These are phyloP conservation scores for Coelinius sp. DNA, from an alignment of 2,888 invertebrate genomes.

Conservation along the genomic window DNA sequence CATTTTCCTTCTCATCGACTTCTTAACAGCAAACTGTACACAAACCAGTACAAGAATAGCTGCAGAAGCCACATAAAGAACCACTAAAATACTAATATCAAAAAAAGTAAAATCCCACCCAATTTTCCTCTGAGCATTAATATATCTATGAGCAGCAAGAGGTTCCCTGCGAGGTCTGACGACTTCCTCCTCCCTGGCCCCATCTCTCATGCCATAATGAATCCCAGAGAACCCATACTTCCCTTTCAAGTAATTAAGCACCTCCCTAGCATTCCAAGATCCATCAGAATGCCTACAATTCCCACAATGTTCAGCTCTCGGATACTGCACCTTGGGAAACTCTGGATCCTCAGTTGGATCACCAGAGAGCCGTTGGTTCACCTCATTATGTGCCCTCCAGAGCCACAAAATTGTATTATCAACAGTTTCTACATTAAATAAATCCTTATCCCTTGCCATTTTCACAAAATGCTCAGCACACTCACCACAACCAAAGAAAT, in stretches of 20 bases:
- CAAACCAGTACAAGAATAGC: constrained; percentile 82
- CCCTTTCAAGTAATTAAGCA: constrained; percentile 76
- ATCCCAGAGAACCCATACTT: constrained; percentile 70
- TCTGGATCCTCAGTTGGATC: constrained; percentile 92
- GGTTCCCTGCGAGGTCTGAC: constrained; percentile 40
- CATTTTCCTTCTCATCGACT: constrained; percentile 81
- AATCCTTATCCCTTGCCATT: constrained; percentile 83
- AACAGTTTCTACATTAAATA: constrained; percentile 79
- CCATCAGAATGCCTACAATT: constrained; percentile 76
- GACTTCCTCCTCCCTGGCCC: not conserved
- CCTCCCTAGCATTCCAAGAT: constrained; percentile 77
- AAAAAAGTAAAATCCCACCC: constrained; percentile 76
- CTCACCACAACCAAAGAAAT: constrained; percentile 95
- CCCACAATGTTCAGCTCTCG: constrained; percentile 78
- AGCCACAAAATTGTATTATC: constrained; percentile 91
- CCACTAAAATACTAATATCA: constrained; percentile 84
- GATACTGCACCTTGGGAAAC: constrained; percentile 92
- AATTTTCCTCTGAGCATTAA: constrained; percentile 50
- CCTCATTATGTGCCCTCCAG: constrained; percentile 95
- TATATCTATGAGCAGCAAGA: constrained; percentile 48
- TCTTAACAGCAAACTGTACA: constrained; percentile 81
- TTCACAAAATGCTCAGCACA: constrained; percentile 91
- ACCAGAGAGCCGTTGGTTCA: constrained; percentile 88
- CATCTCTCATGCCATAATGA: constrained; percentile 46
- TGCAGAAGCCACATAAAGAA: constrained; percentile 83